Evolutionary conservation across 2,113 vertebrate species (phyloP).

Genomic region (Chiloscyllium plagiosum): DNA sequence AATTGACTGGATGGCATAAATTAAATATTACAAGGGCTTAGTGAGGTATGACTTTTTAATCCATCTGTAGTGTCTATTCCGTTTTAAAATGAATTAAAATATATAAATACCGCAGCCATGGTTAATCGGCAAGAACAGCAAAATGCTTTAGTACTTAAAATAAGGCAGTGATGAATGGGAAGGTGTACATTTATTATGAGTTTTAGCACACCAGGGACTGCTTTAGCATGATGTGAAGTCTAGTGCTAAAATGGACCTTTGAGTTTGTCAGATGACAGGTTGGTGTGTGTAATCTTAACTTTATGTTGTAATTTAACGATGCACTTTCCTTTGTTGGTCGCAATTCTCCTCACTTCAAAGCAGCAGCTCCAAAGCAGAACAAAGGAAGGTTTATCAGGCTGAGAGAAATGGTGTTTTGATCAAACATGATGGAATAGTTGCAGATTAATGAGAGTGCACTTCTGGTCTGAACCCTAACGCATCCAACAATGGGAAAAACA

Average conservation of each 20-base stretch:
- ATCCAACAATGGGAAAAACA: background rate
- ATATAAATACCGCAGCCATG: conserved; percentile 26
- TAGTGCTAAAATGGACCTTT: conserved; percentile 13
- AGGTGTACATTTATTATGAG: conserved; percentile 28
- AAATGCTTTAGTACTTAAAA: conserved; percentile 32
- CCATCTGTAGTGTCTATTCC: conserved; percentile 34
- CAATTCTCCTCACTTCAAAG: background rate
- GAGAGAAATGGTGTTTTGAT: background rate
- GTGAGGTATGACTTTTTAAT: conserved; percentile 37
- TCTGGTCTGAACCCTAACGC: background rate
- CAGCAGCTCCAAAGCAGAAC: background rate
- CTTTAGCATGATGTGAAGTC: background rate
- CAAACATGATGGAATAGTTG: background rate
- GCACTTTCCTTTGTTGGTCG: background rate
- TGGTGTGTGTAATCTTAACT: background rate
- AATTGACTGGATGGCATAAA: conserved; percentile 27
- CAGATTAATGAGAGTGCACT: background rate
- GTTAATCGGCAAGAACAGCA: conserved; percentile 35
- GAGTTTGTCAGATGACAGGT: conserved; percentile 15
- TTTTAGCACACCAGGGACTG: conserved; percentile 21
- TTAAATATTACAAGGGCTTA: conserved; percentile 27
- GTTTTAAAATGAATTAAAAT: conserved; percentile 37
- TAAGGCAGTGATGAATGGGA: conserved; percentile 28
- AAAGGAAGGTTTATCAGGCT: background rate
- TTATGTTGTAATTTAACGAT: conserved; percentile 19